Evolutionary conservation across 1,140 invertebrate species (phyloP).

Genomic region (Stratiolaelaps scimitus): DNA sequence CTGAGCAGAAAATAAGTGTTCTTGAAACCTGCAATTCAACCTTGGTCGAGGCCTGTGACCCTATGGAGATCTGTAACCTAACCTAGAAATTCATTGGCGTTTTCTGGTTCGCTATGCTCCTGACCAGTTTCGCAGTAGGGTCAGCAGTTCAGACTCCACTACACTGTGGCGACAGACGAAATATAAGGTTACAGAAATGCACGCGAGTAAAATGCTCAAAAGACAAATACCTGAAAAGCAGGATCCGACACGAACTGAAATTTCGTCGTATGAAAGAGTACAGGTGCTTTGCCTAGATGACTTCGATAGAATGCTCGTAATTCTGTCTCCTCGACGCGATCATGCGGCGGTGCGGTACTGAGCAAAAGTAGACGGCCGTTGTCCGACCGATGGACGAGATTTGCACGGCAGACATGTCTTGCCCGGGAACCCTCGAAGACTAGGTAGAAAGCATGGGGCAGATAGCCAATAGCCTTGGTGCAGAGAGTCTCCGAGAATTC

Average conservation of each 20-base stretch:
- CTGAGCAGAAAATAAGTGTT: too few species aligned
- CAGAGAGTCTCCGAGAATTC: neutral
- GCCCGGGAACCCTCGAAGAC: conserved; percentile 16
- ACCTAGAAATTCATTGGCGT: too few species aligned
- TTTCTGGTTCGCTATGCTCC: too few species aligned
- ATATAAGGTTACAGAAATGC: too few species aligned
- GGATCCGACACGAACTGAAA: conserved; percentile 24
- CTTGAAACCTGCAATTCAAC: too few species aligned
- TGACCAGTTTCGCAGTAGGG: too few species aligned
- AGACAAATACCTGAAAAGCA: neutral
- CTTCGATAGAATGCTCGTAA: neutral
- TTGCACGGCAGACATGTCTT: neutral
- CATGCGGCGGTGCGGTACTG: neutral
- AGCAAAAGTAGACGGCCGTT: conserved; percentile 7
- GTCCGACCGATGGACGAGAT: neutral
- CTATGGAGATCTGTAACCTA: too few species aligned
- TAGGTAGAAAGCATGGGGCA: conserved; percentile 3
- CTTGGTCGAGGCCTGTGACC: too few species aligned
- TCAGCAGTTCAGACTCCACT: too few species aligned
- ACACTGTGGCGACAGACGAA: too few species aligned
- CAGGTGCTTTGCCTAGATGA: neutral
- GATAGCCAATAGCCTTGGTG: neutral
- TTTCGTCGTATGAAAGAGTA: conserved; percentile 1
- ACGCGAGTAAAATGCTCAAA: neutral
- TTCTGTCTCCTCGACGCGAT: conserved; percentile 1